phyloP scores from a whole-genome alignment of 92 coral and sea anemone genomes.

The Epizoanthus stellaris region DNA sequence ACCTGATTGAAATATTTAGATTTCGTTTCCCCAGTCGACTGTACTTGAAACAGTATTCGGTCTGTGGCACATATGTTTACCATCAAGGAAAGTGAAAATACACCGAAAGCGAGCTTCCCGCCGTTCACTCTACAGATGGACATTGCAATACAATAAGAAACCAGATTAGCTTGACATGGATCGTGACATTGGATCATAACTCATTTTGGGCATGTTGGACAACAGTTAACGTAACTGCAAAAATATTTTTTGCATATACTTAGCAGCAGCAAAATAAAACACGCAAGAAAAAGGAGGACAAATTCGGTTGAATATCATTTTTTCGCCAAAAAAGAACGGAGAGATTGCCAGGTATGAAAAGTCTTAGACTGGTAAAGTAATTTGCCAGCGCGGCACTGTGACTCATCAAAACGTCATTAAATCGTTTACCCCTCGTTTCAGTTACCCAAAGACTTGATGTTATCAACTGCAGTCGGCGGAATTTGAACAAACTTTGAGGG shows the following conservation, averaged over 20 bases:
- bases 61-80: constrained; percentile 28
- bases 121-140: constrained; percentile 20
- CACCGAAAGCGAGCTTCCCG: constrained; percentile 31
- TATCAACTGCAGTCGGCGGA: constrained; percentile 43
- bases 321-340: background rate
- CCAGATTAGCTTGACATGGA: constrained; percentile 14
- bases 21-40: background rate
- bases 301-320: background rate
- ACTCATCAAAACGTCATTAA: constrained; percentile 41
- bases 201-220: background rate
- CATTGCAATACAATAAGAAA: background rate
- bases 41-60: background rate
- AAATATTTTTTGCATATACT: background rate
- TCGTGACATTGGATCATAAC: background rate
- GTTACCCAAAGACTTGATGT: constrained; percentile 34
- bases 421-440: constrained; percentile 52
- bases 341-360: too few relatives aligned
- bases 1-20: background rate
- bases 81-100: constrained; percentile 24
- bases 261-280: too few relatives aligned
- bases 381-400: constrained; percentile 42
- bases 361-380: constrained; percentile 8
- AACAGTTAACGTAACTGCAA: background rate
- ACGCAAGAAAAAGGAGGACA: background rate
- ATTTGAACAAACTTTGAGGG: constrained; percentile 48